Evolutionary conservation across 2,797 vertebrate species (phyloP).

Genomic region (Steatocranus sp.): DNA sequence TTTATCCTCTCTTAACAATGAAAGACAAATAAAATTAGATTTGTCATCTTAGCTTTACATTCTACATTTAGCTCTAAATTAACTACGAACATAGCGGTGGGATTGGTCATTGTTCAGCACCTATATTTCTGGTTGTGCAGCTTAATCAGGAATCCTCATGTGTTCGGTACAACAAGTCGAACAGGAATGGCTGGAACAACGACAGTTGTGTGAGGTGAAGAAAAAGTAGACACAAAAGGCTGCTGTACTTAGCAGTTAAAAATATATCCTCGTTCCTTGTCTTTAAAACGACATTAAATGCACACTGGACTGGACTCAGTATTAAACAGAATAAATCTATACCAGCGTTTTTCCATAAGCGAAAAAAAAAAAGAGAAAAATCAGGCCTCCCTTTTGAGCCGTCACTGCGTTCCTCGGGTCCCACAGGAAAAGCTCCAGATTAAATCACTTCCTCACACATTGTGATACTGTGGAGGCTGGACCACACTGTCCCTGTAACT

Average conservation of each 20-base stretch:
- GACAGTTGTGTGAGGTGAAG: not conserved
- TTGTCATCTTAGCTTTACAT: conserved; percentile 9
- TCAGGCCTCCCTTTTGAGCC: conserved; percentile 14
- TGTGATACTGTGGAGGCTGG: conserved; percentile 38
- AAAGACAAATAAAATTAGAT: not conserved
- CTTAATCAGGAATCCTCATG: not conserved
- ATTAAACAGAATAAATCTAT: not conserved
- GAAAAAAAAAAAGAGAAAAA: not conserved
- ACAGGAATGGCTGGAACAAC: not conserved
- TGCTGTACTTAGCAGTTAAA: not conserved
- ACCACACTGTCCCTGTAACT: not conserved
- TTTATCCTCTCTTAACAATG: not conserved
- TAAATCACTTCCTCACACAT: conserved; percentile 65
- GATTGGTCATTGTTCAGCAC: not conserved
- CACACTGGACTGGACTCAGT: not conserved
- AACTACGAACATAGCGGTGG: not conserved
- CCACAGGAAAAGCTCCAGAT: conserved; percentile 59
- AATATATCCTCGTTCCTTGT: not conserved
- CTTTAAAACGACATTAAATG: not conserved
- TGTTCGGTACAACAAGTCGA: not conserved
- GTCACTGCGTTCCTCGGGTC: conserved; percentile 45
- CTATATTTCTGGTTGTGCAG: conserved; percentile 3
- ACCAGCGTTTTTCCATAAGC: not conserved
- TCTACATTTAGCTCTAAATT: conserved; percentile 13
- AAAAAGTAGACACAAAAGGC: not conserved